Base-by-base conservation (phyloP, 2,113 vertebrate genomes). In the Lophochroa leadbeateri region DNA sequence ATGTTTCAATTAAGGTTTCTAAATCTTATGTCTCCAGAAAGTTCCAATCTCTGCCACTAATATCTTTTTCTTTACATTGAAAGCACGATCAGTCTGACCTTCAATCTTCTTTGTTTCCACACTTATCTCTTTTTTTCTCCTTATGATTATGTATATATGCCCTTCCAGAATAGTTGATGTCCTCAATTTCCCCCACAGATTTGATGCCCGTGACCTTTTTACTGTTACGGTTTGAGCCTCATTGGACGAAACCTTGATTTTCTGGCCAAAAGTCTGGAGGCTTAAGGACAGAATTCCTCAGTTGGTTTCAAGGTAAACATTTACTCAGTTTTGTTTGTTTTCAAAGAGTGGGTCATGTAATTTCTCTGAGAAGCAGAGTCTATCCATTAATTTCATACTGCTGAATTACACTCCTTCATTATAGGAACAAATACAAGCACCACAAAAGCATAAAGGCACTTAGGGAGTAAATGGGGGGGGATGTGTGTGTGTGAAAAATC, bases 1-100 rank as follows among this genome's bases (percentile, higher is more conserved):
- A 86, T 86, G 86, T 81, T 96, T 88, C 90, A 67, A 79, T 94
- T 88, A 95, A 86, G 71, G 81, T 57, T 91, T 93, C 91, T 96
- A 91, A 96, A 89, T 53, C 88, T 83, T n/a, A 10, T 10, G 7
- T 93, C 77, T 91, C 64, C 75, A 83, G 90, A 93, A 90, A 91
- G 64, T 86, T 96, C 78, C 75, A 55, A 89, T 91, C 90, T 85
- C 63, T 67, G 33, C 52, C 47, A 76, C 83, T 79, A 94, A 71
- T 86, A 80, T 12, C 20, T 49, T 74, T 82, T 80, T 82, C 43
- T 85, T 82, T 75, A 61, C 63, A 37, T 39, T 75, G 71, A 72
- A 95, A 95, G 68, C 57, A 44, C 11, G 33, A 94, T 67, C 61
- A 89, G 58, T 44, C 53, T 95, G 95, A 94, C 90, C 68, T 92